phyloP scores from a whole-genome alignment of 2,797 vertebrate species.

The Poeciliopsis turneri region DNA sequence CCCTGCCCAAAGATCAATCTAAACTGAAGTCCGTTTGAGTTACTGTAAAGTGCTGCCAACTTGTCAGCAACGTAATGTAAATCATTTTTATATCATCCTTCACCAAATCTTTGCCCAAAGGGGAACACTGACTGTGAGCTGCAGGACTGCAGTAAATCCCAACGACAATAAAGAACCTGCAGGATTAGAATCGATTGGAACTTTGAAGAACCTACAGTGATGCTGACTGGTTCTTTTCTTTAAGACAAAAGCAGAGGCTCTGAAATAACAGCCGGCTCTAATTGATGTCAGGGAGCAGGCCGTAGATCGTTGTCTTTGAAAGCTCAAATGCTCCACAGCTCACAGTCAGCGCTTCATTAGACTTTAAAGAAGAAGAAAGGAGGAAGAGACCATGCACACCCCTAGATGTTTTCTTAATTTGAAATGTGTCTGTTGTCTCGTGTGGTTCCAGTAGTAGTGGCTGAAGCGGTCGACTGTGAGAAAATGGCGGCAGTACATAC shows the following conservation, averaged over 20 bases:
- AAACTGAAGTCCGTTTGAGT: background rate
- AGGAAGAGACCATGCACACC: constrained; percentile 15
- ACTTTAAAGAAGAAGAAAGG: constrained; percentile 16
- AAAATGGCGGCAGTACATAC: background rate
- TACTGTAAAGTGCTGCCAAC: background rate
- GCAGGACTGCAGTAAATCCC: constrained; percentile 19
- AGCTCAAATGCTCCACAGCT: constrained; percentile 42
- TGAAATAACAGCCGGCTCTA: constrained; percentile 53
- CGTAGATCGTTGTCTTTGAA: constrained; percentile 53
- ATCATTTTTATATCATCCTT: constrained; percentile 19
- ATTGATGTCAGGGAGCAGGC: constrained; percentile 45
- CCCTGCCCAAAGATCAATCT: background rate
- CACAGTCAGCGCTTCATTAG: constrained; percentile 55
- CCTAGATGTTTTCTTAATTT: background rate
- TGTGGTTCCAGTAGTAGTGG: background rate
- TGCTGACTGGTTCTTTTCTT: constrained; percentile 53
- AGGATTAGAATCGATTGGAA: constrained; percentile 45
- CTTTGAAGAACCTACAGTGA: constrained; percentile 45
- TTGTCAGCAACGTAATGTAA: background rate
- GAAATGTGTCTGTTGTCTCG: background rate
- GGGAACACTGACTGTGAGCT: constrained; percentile 27
- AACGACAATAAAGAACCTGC: constrained; percentile 13
- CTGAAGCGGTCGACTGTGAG: background rate
- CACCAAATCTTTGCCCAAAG: constrained; percentile 16
- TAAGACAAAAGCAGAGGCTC: constrained; percentile 43